Percentiles rank a stretch among this genome's conserved stretches.
phyloP scores from a whole-genome alignment of 2,797 vertebrate species.

The Megaceryle alcyon region DNA sequence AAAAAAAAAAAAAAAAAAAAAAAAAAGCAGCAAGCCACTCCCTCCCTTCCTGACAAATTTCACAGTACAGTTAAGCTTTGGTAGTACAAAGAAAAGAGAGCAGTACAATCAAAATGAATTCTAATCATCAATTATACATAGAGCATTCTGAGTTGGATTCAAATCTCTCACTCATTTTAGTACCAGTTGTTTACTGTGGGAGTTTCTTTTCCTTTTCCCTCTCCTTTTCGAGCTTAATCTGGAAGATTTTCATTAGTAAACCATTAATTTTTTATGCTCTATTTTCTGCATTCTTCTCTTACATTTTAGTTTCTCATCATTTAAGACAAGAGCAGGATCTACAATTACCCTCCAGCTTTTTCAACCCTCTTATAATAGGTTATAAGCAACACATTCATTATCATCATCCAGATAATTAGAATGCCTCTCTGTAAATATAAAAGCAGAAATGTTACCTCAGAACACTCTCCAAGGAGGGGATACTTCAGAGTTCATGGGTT shows the following conservation, averaged over 20 bases:
- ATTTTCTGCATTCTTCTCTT: slow-evolving; percentile 63
- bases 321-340: slow-evolving; percentile 53
- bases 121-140: slow-evolving; percentile 52
- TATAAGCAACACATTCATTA: slow-evolving; percentile 69
- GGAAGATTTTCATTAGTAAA: slow-evolving; percentile 65
- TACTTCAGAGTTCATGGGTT: slow-evolving; percentile 4
- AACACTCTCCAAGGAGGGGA: not conserved
- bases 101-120: slow-evolving; percentile 40
- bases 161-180: slow-evolving; percentile 6
- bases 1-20: no score
- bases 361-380: slow-evolving; percentile 55
- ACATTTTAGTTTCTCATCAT: slow-evolving; percentile 44
- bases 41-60: not conserved
- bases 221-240: slow-evolving; percentile 34
- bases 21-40: not conserved
- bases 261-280: slow-evolving; percentile 55
- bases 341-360: slow-evolving; percentile 58
- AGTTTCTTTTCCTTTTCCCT: not conserved
- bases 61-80: not conserved
- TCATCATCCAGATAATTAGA: slow-evolving; percentile 65
- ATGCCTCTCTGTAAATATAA: slow-evolving; percentile 61
- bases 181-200: slow-evolving; percentile 38
- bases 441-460: slow-evolving; percentile 49
- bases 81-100: not conserved
- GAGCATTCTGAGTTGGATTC: not conserved